Evolutionary conservation across 2,113 vertebrate species (phyloP).

Genomic region (Sclerurus mexicanus): DNA sequence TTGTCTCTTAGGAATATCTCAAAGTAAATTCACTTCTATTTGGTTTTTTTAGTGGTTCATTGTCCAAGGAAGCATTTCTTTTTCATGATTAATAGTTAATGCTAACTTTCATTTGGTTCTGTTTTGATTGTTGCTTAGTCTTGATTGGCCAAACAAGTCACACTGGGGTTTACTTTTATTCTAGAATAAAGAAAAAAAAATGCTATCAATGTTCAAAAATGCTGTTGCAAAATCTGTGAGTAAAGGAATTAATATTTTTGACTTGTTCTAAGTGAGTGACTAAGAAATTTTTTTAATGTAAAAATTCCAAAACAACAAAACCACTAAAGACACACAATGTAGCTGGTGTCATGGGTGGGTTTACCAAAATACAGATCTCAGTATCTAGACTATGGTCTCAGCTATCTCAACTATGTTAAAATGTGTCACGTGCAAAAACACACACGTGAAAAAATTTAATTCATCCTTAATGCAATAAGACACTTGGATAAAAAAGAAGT

Average conservation of each 20-base stretch:
- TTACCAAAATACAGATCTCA: background rate
- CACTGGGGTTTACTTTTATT: background rate
- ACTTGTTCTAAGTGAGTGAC: background rate
- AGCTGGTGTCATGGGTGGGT: background rate
- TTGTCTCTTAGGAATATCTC: slow-evolving; percentile 10
- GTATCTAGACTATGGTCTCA: background rate
- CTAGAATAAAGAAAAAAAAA: background rate
- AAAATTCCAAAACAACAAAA: background rate
- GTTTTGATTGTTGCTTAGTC: background rate
- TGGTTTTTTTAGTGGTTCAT: background rate
- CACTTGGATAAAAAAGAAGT: background rate
- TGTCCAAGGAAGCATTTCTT: background rate
- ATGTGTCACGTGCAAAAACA: background rate
- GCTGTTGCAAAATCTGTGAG: background rate
- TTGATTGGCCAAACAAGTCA: background rate
- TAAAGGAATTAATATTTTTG: background rate
- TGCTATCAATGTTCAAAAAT: background rate
- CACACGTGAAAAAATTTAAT: background rate
- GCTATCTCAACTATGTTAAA: background rate
- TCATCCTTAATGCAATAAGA: background rate
- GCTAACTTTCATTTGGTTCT: background rate
- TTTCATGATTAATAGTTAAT: background rate
- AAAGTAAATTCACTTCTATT: slow-evolving; percentile 25
- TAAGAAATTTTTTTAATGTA: background rate
- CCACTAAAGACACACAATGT: background rate